These are phyloP conservation scores for Archaeoteleia sp. DNA, from an alignment of 2,888 invertebrate species.

Conservation along the genomic window DNA sequence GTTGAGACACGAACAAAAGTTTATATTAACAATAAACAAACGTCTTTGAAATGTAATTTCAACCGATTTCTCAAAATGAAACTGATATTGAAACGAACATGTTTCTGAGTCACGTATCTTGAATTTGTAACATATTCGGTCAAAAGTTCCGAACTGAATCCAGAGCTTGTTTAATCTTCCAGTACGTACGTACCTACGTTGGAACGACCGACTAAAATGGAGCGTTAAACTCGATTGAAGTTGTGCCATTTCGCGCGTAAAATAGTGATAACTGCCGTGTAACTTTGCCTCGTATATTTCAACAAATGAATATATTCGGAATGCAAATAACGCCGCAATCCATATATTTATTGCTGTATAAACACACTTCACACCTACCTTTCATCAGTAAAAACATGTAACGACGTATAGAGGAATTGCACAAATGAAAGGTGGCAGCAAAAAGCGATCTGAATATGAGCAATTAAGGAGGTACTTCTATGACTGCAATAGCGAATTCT, in stretches of 20 bases:
- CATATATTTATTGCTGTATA: conserved; percentile 40
- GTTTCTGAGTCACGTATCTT: conserved; percentile 5
- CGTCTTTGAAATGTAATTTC: neutral
- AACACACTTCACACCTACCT: conserved; percentile 20
- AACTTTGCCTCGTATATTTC: conserved; percentile 42
- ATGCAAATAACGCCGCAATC: conserved; percentile 38
- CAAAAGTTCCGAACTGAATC: conserved; percentile 25
- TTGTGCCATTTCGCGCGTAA: conserved; percentile 48
- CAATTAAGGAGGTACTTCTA: too few relatives aligned
- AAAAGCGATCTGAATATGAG: too few relatives aligned
- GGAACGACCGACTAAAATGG: conserved; percentile 31
- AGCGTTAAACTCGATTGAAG: conserved; percentile 52
- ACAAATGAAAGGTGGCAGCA: too few relatives aligned
- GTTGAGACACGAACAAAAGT: neutral
- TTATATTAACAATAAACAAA: neutral
- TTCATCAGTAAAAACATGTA: conserved; percentile 14
- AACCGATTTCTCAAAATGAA: neutral
- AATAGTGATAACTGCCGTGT: conserved; percentile 46
- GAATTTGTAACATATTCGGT: conserved; percentile 7
- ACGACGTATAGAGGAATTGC: too few relatives aligned
- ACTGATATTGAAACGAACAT: too few relatives aligned
- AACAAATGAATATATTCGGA: conserved; percentile 33
- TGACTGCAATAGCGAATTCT: too few relatives aligned
- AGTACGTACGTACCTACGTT: conserved; percentile 13
- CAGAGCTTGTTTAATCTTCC: conserved; percentile 28